A percentile compares a stretch with the other conserved stretches of the same genome.
Conservation (phyloP, 1,140 invertebrate species). For the Meloidogyne hapla region DNA sequence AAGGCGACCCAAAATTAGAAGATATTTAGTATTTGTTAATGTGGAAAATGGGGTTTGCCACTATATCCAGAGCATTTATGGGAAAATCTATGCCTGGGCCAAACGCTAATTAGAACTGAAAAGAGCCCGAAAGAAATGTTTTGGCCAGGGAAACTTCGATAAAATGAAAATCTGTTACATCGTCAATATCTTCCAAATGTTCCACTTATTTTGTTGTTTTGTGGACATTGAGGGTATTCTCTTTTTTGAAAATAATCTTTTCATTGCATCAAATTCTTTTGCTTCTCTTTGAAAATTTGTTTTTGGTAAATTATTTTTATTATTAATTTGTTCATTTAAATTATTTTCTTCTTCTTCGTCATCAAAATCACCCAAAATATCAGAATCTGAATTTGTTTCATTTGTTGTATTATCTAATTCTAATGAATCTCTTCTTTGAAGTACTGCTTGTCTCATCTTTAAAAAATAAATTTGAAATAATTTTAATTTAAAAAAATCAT, state of each 20-base stretch:
- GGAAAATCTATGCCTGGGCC: too few relatives aligned
- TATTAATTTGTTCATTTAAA: background rate
- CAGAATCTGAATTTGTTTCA: background rate
- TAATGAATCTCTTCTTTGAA: conserved; percentile 42
- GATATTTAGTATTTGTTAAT: too few relatives aligned
- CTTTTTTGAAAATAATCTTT: conserved; percentile 5
- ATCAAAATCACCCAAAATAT: conserved; percentile 3
- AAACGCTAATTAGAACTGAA: too few relatives aligned
- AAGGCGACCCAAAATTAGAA: too few relatives aligned
- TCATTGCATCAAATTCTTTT: background rate
- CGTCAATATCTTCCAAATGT: background rate
- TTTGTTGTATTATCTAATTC: background rate
- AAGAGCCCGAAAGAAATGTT: too few relatives aligned
- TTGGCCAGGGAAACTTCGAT: too few relatives aligned
- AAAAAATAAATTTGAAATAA: conserved; percentile 32
- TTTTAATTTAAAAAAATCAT: background rate
- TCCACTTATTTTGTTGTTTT: background rate
- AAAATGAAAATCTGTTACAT: background rate
- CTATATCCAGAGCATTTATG: too few relatives aligned
- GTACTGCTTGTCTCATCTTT: conserved; percentile 48
- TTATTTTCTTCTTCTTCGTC: background rate
- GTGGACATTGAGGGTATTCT: background rate
- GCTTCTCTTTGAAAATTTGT: background rate
- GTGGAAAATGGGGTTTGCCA: too few relatives aligned
- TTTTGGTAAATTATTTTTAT: too few relatives aligned